These are phyloP conservation scores for Sepiola atlantica DNA, from an alignment of 2,888 invertebrate species.

Conservation along the genomic window DNA sequence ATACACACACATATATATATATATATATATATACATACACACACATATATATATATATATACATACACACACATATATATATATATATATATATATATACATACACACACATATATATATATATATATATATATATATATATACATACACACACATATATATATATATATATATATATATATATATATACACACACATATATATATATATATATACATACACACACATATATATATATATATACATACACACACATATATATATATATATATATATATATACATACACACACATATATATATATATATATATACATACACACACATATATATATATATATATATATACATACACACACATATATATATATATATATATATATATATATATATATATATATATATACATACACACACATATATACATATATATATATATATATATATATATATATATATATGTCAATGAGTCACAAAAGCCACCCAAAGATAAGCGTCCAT, in stretches of 20 bases:
- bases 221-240: slow-evolving; percentile 8
- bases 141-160: slow-evolving; percentile 11
- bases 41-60: neutral
- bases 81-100: slow-evolving; percentile 33
- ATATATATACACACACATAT: neutral
- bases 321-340: slow-evolving; percentile 33
- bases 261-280: neutral
- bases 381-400: too few species aligned
- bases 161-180: slow-evolving; percentile 39
- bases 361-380: slow-evolving; percentile 15
- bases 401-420: too few species aligned
- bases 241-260: neutral
- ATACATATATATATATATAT: neutral
- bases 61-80: neutral
- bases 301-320: neutral
- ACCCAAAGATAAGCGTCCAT: neutral
- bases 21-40: neutral
- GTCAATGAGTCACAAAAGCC: too few species aligned
- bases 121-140: slow-evolving; percentile 10
- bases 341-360: neutral
- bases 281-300: neutral
- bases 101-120: slow-evolving; percentile 13
- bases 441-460: slow-evolving; percentile 46
- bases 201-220: slow-evolving; percentile 41
- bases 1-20: neutral